Base-by-base conservation (phyloP, 2,888 invertebrate genomes). In the Lamellibrachia columna region DNA sequence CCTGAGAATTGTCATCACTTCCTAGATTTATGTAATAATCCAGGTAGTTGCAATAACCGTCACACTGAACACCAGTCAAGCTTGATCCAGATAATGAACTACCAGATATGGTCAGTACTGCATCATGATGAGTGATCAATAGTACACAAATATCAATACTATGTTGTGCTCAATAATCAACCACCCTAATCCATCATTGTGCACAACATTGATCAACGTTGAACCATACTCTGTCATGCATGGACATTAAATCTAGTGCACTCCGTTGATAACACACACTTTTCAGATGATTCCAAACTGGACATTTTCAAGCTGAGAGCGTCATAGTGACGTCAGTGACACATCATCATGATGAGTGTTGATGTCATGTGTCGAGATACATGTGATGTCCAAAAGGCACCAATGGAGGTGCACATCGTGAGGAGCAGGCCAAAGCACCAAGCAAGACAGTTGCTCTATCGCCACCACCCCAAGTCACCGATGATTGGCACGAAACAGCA, bases 171-270 rank as follows among this genome's bases (percentile, higher is more conserved):
- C 75, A 15, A 75, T 75, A 75, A 15, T n/a, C 75, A 75, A 15
- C 75, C n/a, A 75, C n/a, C 75, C 75, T 75, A 75, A 75, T 75
- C 75, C 75, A 75, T n/a, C 75, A 75, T 75, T 75, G 15, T n/a
- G 22, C 22, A 75, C 75, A 22, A 40, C 40, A 40, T 40, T 40
- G 40, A 40, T 40, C 22, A 75, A 22, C 22, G 6, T 22, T n/a
- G 22, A 75, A 75, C 75, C 75, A 75, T 75, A 75, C 15, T 75
- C 2, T 75, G 75, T n/a, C 75, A n/a, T 22, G 75, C 75, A n/a
- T 22, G 75, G n/a, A 3, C 22, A 75, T 75, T 75, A 22, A 75
- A 75, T 75, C 22, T 22, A 75, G 75, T 75, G 15, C 75, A 75
- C 22, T 75, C 75, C 22, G 75, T 75, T 22, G 75, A 75, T 75